Evolutionary conservation across 2,888 invertebrate genomes (phyloP), one percentile per base, ranked within the genome.

Genomic region (Rotaria sp.): DNA sequence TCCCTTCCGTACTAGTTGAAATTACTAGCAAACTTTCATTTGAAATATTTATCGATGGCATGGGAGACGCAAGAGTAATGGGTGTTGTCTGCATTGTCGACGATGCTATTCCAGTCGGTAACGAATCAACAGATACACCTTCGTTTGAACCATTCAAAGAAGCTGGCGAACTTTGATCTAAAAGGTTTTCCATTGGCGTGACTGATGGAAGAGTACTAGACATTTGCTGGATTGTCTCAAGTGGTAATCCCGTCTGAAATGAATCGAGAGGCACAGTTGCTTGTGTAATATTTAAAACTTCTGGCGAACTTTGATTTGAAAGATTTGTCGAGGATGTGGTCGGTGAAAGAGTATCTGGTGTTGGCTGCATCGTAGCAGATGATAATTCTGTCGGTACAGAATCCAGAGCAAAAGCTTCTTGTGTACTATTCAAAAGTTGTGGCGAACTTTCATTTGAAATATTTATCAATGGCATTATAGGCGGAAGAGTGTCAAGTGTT

Each of bases 121-220:
- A 10, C 10, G 26, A n/a, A 10, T 24, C 24, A 1, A 26, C 24
- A 57, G 24, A 1, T n/a, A 2, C 57, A 5, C n/a, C 7, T 11
- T 10, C 57, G 10, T 57, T 26, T 57, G 57, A n/a, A 24, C 10
- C n/a, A n/a, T 57, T 57, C 4, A 24, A 11, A 57, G 11, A 8
- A 26, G 11, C 3, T n/a, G 57, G 24, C 24, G 10, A 26, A n/a
- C 24, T 57, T n/a, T 26, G n/a, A n/a, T 59, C n/a, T 26, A 30
- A 59, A 59, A 2, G 7, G n/a, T 59, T 59, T 15, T n/a, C 13
- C 7, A 13, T 2, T 57, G 2, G 2, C 2, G n/a, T n/a, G 10
- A 0, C 8, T 10, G 13, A 13, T n/a, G 30, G 30, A 13, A 30
- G 30, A 11, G 4, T 7, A 7, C 5, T n/a, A n/a, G 1, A 0